These are phyloP conservation scores for Tachysurus fulvidraco DNA, from an alignment of 2,113 vertebrate genomes.

Conservation along the genomic window DNA sequence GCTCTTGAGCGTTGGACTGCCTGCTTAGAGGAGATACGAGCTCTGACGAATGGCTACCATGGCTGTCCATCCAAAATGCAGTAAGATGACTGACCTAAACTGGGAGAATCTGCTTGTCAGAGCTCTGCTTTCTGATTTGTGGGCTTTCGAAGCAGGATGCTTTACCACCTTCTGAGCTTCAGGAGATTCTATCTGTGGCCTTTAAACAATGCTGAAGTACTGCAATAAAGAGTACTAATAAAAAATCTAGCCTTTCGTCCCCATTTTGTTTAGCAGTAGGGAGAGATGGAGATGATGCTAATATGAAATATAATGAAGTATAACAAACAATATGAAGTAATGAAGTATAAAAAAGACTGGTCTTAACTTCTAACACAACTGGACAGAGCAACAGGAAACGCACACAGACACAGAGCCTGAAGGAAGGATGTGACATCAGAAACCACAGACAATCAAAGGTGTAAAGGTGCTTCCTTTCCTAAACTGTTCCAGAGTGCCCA, in stretches of 20 bases:
- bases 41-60: slow-evolving; percentile 72
- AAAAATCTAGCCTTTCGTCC: neutral
- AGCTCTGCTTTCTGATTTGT: slow-evolving; percentile 64
- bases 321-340: neutral
- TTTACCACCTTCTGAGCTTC: neutral
- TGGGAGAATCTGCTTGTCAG: slow-evolving; percentile 70
- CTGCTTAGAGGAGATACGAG: slow-evolving; percentile 73
- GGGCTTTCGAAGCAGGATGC: neutral
- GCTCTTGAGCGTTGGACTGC: slow-evolving; percentile 70
- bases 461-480: slow-evolving; percentile 98
- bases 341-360: slow-evolving; percentile 25
- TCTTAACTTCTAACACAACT: slow-evolving; percentile 67
- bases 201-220: neutral
- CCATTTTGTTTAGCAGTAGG: neutral
- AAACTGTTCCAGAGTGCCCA: slow-evolving; percentile 85
- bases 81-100: slow-evolving; percentile 69
- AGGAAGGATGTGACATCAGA: slow-evolving; percentile 96
- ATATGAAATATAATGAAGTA: neutral
- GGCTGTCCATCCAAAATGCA: slow-evolving; percentile 46
- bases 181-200: neutral
- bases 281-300: neutral
- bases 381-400: slow-evolving; percentile 90
- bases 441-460: slow-evolving; percentile 96
- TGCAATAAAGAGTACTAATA: neutral
- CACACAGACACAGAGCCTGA: slow-evolving; percentile 69